phyloP scores from a whole-genome alignment of 2,797 vertebrate species.

The Helicolenus hilgendorfi region DNA sequence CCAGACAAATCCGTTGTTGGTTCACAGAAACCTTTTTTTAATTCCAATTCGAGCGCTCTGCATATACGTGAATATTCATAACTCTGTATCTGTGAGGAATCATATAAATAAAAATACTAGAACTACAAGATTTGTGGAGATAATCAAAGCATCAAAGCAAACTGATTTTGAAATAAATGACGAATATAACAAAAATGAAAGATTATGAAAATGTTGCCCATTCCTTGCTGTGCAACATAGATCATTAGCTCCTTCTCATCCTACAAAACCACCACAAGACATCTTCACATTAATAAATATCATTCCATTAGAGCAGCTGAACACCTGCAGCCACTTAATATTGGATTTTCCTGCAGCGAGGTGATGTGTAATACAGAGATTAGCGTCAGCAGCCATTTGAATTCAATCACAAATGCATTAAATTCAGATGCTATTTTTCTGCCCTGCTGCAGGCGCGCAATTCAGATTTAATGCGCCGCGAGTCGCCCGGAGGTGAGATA shows the following conservation, averaged over 20 bases:
- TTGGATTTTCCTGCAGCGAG: conserved; percentile 40
- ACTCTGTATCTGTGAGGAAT: neutral
- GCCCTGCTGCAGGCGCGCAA: conserved; percentile 24
- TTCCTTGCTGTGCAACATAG: neutral
- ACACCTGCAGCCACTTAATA: conserved; percentile 74
- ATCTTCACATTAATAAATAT: conserved; percentile 55
- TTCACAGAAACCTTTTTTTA: neutral
- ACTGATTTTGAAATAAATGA: neutral
- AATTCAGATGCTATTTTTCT: conserved; percentile 9
- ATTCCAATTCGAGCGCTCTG: neutral
- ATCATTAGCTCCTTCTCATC: neutral
- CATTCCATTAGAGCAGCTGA: conserved; percentile 51
- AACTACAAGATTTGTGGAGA: neutral
- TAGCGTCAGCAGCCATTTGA: conserved; percentile 50
- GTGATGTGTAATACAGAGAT: conserved; percentile 65
- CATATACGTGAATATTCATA: neutral
- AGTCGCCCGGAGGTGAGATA: conserved; percentile 48
- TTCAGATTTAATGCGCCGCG: conserved; percentile 47
- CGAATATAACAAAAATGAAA: neutral
- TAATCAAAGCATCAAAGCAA: neutral
- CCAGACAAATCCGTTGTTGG: neutral
- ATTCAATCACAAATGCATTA: conserved; percentile 62
- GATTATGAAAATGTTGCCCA: neutral
- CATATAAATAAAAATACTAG: neutral
- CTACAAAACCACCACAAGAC: neutral